Evolutionary conservation across 2,113 vertebrate genomes (phyloP), one percentile per base, ranked within the genome.

Genomic region (Micromys minutus): DNA sequence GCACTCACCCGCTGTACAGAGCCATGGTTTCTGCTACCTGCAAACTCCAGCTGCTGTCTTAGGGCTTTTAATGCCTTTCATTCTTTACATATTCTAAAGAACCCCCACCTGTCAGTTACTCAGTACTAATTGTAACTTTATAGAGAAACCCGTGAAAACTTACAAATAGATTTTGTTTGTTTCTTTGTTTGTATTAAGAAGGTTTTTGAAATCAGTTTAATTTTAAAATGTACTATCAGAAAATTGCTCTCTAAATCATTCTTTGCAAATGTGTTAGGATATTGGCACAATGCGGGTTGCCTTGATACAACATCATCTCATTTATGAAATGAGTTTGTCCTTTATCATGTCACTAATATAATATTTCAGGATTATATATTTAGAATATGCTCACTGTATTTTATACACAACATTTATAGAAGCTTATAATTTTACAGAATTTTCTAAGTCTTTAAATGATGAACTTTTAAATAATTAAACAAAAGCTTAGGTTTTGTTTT

Each of bases 21-120:
- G 59, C 93, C 87, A 42, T 95, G 89, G 89, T 77, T 87, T 1
- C 88, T 96, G 86, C 97, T 97, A 97, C 98, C 96, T 96, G 69
- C 55, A 50, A 90, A 59, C 74, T 93, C 91, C 97, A 97, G 98
- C 96, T 95, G 87, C 94, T 96, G 45, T 45, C 75, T 83, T 86
- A 75, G 55, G 93, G 75, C 71, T 94, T 94, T 95, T 94, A 45
- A 61, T 84, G 16, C 22, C 79, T 55, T 95, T 94, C 24, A 4
- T 91, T 16, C 5, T 94, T 97, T 87, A 34, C 69, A 84, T 91
- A 75, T 94, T 95, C 77, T 94, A n/a, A 95, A 96, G 65, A 94
- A 92, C 59, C 91, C 34, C 15, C 84, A 5, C 50, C 92, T 95
- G 15, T 57, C 89, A 92, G 61, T 90, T 88, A 74, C 75, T 93